These are phyloP conservation scores for Heliornis fulica DNA, from an alignment of 2,113 vertebrate species.

Conservation along the genomic window DNA sequence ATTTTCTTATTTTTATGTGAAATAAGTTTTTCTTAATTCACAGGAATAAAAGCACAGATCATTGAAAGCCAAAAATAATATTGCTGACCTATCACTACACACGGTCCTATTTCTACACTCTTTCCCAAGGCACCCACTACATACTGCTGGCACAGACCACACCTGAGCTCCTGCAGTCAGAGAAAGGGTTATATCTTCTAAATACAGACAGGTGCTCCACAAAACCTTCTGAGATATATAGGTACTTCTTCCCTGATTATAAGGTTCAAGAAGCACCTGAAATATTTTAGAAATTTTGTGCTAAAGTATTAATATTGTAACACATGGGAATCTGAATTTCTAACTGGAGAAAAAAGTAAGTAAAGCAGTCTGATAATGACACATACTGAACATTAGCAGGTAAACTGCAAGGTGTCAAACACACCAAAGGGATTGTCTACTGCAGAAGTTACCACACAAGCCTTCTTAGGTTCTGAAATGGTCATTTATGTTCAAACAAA, in stretches of 20 bases:
- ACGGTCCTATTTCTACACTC: neutral
- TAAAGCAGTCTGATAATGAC: neutral
- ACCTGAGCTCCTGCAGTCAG: too few species aligned
- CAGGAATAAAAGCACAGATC: neutral
- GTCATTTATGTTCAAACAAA: neutral
- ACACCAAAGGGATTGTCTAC: neutral
- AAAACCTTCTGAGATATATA: neutral
- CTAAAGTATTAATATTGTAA: neutral
- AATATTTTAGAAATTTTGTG: neutral
- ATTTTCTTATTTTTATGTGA: too few species aligned
- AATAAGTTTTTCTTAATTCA: neutral
- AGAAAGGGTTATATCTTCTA: neutral
- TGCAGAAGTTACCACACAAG: neutral
- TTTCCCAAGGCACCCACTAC: neutral
- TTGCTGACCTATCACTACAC: neutral
- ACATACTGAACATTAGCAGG: neutral
- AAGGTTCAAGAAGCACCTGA: neutral
- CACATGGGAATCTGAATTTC: neutral
- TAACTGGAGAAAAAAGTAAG: neutral
- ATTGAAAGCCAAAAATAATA: neutral
- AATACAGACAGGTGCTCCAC: neutral
- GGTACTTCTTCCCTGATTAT: neutral
- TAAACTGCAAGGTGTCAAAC: neutral
- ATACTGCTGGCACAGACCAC: neutral
- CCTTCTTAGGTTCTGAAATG: neutral